Base-by-base conservation (phyloP, 2,797 vertebrate genomes). In the Betta splendens region DNA sequence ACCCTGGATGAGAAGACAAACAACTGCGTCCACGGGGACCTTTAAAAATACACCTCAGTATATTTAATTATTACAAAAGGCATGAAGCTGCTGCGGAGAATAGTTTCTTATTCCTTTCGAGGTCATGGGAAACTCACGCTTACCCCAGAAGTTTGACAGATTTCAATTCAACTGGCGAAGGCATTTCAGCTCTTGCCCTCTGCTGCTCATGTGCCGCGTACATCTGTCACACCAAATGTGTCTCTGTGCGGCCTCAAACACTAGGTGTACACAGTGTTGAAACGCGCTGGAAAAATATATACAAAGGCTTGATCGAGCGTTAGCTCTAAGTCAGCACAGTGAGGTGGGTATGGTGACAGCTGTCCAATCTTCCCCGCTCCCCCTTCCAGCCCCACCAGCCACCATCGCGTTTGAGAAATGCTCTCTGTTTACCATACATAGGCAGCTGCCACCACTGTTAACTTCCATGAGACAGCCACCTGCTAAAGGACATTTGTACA, bases 401-500 rank as follows among this genome's bases (percentile, higher is more conserved):
- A 84, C 83, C 83, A 88, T 85, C 88, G 85, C 87, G 83, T 88
- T 84, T 87, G 81, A 88, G 78, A 89, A 84, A 85, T 81, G 81
- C 79, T 86, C 60, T 76, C 72, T 91, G 87, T 92, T 91, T 89
- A 86, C 89, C 75, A 88, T 87, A 88, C 88, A 89, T 80, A 86
- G 89, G 87, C 91, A 92, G 91, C 92, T 93, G 92, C 90, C 90
- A 91, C 80, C 83, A 80, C 85, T 56, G 77, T 78, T 89, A 90
- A 89, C 88, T 88, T 92, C 84, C 79, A 77, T 75, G 77, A 89
- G 91, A 92, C 89, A 89, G 86, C 86, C 83, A 83, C 87, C 88
- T 90, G 86, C 89, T 91, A 87, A 85, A 91, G 89, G 90, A 93
- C 89, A 87, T 92, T 91, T 88, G 86, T 91, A 88, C 89, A 90